A percentile compares a stretch with the other conserved stretches of the same genome.
Conservation (phyloP, 2,113 vertebrate species). For the Dasypus novemcinctus region DNA sequence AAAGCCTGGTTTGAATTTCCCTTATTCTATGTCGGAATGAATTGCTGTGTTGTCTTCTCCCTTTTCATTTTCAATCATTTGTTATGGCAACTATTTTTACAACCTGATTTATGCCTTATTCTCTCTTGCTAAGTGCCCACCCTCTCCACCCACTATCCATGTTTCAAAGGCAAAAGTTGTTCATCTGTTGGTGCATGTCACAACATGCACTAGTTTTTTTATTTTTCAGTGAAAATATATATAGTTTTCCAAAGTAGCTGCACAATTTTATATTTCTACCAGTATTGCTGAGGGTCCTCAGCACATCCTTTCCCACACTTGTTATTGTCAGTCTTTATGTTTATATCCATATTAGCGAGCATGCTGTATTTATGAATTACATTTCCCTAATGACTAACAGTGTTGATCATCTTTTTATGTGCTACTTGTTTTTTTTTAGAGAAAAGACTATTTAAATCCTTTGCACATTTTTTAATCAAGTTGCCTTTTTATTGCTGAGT, state of each 20-base stretch:
- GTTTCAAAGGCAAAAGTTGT: neutral
- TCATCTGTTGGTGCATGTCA: neutral
- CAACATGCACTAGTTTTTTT: neutral
- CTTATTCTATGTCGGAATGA: neutral
- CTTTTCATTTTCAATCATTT: neutral
- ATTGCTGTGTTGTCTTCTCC: neutral
- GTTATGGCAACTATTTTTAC: neutral
- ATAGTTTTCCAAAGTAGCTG: neutral
- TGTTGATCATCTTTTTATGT: neutral
- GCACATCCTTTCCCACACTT: neutral
- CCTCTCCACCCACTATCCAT: neutral
- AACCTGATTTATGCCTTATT: neutral
- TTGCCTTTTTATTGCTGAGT: too few relatives aligned
- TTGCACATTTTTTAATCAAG: too few relatives aligned
- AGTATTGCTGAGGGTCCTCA: neutral
- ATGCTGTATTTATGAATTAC: neutral
- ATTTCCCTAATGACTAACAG: neutral
- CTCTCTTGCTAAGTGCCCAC: neutral
- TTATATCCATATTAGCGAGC: neutral
- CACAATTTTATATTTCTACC: neutral
- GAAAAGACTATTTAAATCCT: too few relatives aligned
- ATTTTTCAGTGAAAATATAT: neutral
- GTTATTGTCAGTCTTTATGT: neutral
- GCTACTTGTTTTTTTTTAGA: neutral
- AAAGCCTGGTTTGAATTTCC: neutral